Base-by-base conservation (phyloP, 2,888 invertebrate genomes). In the Crossocerus cetratus region DNA sequence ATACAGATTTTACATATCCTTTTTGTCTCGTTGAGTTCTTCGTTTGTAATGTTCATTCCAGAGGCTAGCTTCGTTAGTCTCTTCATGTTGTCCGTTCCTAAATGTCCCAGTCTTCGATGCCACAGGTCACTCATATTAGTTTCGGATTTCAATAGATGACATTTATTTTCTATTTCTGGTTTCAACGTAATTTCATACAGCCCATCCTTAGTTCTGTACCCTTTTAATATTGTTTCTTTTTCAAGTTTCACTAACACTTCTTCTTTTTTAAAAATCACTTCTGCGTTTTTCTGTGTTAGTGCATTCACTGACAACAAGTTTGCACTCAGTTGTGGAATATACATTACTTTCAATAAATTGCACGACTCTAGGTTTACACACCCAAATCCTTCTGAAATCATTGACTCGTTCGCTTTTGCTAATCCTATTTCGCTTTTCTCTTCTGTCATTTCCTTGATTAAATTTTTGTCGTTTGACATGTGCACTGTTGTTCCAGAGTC, bases 221-320 rank as follows among this genome's bases (percentile, higher is more conserved):
- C 49, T 3, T 14, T 13, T 16, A 45, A 56, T 2, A 45, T 13
- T 8, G 22, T 4, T 43, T 3, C 2, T 14, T 20, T 11, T 11
- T 3, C 11, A 21, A 13, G 45, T 3, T 16, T 23, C 8, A 65
- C 57, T 1, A 21, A 23, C 2, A 22, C 65, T 56, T 14, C 57
- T 3, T 23, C 18, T 0, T 65, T 11, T 0, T 23, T 4, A n/a
- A 65, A 58, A 0, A 22, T 2, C 8, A 65, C 3, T 1, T 14
- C n/a, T 2, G 21, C 44, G 2, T 57, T 57, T 3, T 56, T 56
- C 18, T 16, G 57, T 13, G 57, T 44, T 13, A 65, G 3, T 5
- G 23, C 57, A 0, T 18, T 23, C 2, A 65, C 49, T 2, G 65
- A 65, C 16, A 65, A 3, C 1, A 65, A 22, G 1, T 65, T 65